Evolutionary conservation across 2,888 invertebrate genomes (phyloP).

Genomic region (Athetis lepigone): DNA sequence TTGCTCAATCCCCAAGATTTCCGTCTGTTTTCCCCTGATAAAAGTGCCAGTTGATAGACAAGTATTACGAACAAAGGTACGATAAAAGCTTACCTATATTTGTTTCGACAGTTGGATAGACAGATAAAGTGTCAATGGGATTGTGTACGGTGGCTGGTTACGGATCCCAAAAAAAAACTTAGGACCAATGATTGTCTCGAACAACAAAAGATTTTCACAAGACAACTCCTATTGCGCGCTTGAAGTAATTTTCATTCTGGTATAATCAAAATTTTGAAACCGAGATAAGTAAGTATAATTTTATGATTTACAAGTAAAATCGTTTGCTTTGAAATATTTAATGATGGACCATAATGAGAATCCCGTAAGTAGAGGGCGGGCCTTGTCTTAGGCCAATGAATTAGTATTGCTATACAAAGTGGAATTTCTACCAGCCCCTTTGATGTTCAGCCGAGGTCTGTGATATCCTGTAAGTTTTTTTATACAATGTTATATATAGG

Average conservation of each 20-base stretch:
- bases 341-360: too few relatives aligned
- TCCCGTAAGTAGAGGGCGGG: too few relatives aligned
- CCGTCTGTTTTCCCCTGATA: conserved; percentile 35
- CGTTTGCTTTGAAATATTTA: conserved; percentile 1
- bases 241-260: conserved; percentile 39
- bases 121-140: conserved; percentile 62
- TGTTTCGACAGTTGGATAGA: conserved; percentile 54
- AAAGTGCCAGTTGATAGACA: conserved; percentile 50
- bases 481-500: too few relatives aligned
- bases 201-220: conserved; percentile 50
- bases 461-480: too few relatives aligned
- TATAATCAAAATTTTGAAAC: conserved; percentile 3
- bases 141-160: conserved; percentile 53
- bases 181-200: conserved; percentile 42
- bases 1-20: conserved; percentile 7
- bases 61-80: conserved; percentile 40
- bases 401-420: too few relatives aligned
- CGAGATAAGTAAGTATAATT: neutral
- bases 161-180: conserved; percentile 48
- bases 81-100: conserved; percentile 57
- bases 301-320: neutral
- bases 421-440: too few relatives aligned
- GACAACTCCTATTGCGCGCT: conserved; percentile 32
- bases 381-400: too few relatives aligned
- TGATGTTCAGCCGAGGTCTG: too few relatives aligned